Evolutionary conservation across 2,113 vertebrate genomes (phyloP).

Genomic region (Odontophorus gujanensis): DNA sequence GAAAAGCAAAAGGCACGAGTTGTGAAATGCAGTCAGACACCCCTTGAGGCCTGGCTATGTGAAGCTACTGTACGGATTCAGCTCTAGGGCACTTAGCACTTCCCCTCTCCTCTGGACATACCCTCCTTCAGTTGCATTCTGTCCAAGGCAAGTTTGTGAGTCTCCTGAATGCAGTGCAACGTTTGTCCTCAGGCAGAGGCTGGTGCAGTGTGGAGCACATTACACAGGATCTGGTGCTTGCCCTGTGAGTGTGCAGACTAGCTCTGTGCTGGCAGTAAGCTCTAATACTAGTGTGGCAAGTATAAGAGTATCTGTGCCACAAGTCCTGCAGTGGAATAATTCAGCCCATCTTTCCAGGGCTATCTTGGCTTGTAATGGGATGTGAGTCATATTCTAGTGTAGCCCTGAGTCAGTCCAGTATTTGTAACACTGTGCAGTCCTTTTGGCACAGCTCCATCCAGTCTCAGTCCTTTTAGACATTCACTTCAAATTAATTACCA

Average conservation of each 20-base stretch:
- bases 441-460: conserved; percentile 50
- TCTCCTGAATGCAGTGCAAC: neutral
- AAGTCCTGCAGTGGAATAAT: neutral
- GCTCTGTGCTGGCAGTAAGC: neutral
- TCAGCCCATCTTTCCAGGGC: conserved; percentile 27
- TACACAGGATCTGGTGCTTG: neutral
- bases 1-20: neutral
- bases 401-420: conserved; percentile 61
- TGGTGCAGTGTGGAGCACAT: neutral
- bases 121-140: neutral
- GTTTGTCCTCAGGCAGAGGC: neutral
- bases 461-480: conserved; percentile 43
- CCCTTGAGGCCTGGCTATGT: neutral
- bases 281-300: neutral
- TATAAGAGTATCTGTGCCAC: neutral
- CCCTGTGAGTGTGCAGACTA: neutral
- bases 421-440: conserved; percentile 55
- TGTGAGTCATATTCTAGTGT: conserved; percentile 52
- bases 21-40: neutral
- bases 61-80: neutral
- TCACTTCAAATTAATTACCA: conserved; percentile 57
- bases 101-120: neutral
- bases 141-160: neutral
- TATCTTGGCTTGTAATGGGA: conserved; percentile 37
- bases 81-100: neutral